Evolutionary conservation across 1,140 invertebrate species (phyloP).

Genomic region (Cotesia typhae): DNA sequence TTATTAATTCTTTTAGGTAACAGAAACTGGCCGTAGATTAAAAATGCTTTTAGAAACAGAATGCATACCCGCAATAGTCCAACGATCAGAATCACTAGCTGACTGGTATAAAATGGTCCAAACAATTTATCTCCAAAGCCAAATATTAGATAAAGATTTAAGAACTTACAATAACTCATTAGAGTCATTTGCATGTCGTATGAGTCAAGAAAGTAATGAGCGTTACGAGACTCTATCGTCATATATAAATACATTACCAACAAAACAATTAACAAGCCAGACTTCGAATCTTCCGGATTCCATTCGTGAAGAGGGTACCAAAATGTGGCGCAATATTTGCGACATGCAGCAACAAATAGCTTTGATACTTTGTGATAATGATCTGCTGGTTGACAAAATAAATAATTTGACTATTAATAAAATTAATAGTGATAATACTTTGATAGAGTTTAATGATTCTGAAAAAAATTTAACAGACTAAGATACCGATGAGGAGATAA

Average conservation of each 20-base stretch:
- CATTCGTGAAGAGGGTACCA: conserved; percentile 48
- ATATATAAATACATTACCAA: conserved; percentile 53
- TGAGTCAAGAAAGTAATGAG: conserved; percentile 58
- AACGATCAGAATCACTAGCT: conserved; percentile 76
- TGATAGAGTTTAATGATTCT: neutral
- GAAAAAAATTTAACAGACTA: conserved; percentile 16
- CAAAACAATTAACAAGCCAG: conserved; percentile 44
- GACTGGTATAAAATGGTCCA: conserved; percentile 89
- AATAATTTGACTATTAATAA: conserved; percentile 46
- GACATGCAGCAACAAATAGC: conserved; percentile 63
- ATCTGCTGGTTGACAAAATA: conserved; percentile 60
- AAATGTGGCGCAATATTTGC: conserved; percentile 61
- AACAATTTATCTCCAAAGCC: conserved; percentile 77
- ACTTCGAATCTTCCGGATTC: conserved; percentile 46
- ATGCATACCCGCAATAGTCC: conserved; percentile 72
- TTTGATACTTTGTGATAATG: conserved; percentile 60
- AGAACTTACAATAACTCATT: conserved; percentile 64
- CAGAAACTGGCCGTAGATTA: conserved; percentile 75
- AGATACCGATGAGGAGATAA: neutral
- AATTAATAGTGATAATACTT: conserved; percentile 14
- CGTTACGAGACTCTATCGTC: conserved; percentile 53
- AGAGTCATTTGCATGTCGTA: conserved; percentile 55
- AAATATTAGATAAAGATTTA: conserved; percentile 80
- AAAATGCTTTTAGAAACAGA: conserved; percentile 73
- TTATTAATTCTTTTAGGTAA: conserved; percentile 45